Base-by-base conservation (phyloP, 2,797 vertebrate species). In the Botia kubotai region DNA sequence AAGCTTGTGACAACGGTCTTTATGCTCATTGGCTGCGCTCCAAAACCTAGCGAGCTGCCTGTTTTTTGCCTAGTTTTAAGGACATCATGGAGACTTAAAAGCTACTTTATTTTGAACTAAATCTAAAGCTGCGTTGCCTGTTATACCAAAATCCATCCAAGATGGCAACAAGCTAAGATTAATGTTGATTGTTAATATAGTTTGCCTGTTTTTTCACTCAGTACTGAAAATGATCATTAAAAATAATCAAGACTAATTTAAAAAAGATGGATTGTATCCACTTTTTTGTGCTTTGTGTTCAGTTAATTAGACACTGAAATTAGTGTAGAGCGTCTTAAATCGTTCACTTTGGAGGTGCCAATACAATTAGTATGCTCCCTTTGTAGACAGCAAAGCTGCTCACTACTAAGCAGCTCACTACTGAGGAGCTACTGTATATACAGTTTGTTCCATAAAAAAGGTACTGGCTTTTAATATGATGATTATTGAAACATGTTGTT, bases 401-500 rank as follows among this genome's bases (percentile, higher is more conserved):
- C 6, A 43, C 39, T 43, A 8, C n/a, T n/a, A n/a, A n/a, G n/a
- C n/a, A n/a, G n/a, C n/a, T n/a, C n/a, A n/a, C n/a, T n/a, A n/a
- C n/a, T n/a, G 10, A 0, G 39, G 7, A 8, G 39, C 39, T 43
- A 43, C 7, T 43, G 39, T 43, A 43, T 2, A 39, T 58, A n/a
- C 43, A 13, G 23, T 29, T 46, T 6, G 11, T 1, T 12, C 12
- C 26, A 14, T 62, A 29, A 29, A 29, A 13, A 62, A 29, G 23
- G 4, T 2, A 26, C 58, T 14, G 23, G 5, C 1, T 58, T 23
- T 58, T 23, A 12, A 3, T 57, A 23, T 21, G 23, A 19, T 16
- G 3, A 62, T 53, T 6, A 6, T n/a, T n/a, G 26, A 50, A 52
- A 65, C 48, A 52, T 68, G 50, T 39, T 57, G 68, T 77, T 77